These are phyloP conservation scores for Sminthopsis crassicaudata DNA, from an alignment of 2,113 vertebrate genomes.

Conservation along the genomic window DNA sequence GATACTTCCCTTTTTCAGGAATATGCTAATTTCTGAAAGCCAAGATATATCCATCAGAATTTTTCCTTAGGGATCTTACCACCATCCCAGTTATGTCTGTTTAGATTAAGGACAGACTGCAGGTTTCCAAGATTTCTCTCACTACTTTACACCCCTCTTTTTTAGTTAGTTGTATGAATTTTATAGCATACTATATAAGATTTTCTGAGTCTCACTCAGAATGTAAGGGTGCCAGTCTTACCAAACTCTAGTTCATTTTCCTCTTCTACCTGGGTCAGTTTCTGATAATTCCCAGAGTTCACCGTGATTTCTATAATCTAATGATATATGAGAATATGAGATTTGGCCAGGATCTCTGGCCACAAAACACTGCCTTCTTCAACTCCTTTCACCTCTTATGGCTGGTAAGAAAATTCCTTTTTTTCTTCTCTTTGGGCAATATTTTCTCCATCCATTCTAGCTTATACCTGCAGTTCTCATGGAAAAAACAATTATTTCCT, in stretches of 20 bases:
- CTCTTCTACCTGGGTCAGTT: neutral
- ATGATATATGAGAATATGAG: neutral
- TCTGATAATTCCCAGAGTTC: neutral
- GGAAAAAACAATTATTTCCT: neutral
- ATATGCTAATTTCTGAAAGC: neutral
- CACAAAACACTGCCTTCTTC: neutral
- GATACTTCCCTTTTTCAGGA: neutral
- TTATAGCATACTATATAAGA: neutral
- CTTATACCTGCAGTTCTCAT: neutral
- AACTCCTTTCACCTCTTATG: neutral
- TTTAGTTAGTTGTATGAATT: neutral
- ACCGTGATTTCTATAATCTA: neutral
- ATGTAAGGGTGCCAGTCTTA: neutral
- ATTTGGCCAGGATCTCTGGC: neutral
- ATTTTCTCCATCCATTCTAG: neutral
- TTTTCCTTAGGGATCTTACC: neutral
- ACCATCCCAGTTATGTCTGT: neutral
- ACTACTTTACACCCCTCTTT: neutral
- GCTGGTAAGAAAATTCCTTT: neutral
- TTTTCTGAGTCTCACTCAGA: neutral
- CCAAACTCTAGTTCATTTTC: neutral
- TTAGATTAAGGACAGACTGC: neutral
- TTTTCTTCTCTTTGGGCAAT: neutral
- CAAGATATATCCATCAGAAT: neutral
- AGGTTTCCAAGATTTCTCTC: neutral